A percentile compares a stretch with the other conserved stretches of the same genome.
Conservation (phyloP, 2,888 invertebrate species). For the Chymomyza procnemis region DNA sequence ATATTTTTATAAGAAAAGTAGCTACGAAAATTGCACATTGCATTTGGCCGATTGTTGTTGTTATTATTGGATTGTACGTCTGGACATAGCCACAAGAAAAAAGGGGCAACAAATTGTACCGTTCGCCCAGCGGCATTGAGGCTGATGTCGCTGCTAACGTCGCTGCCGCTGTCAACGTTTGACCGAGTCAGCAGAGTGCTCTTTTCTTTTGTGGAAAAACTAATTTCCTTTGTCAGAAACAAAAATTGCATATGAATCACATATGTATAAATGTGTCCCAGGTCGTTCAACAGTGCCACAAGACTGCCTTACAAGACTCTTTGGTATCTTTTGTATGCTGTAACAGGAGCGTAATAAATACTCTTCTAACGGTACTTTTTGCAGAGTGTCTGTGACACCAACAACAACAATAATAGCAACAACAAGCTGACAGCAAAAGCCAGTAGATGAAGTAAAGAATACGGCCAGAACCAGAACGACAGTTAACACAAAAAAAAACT, state of each 20-base stretch:
- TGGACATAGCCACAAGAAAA: constrained; percentile 30
- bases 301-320: background rate
- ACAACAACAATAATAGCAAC: constrained; percentile 25
- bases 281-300: background rate
- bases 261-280: constrained; percentile 1
- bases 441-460: constrained; percentile 16
- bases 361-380: constrained; percentile 64
- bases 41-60: background rate
- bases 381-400: constrained; percentile 26
- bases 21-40: constrained; percentile 8
- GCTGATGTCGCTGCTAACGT: background rate
- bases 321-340: constrained; percentile 53
- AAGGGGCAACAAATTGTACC: constrained; percentile 41
- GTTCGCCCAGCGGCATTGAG: background rate
- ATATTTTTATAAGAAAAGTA: constrained; percentile 48
- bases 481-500: constrained; percentile 32
- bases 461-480: constrained; percentile 23
- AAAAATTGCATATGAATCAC: constrained; percentile 59
- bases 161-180: constrained; percentile 25
- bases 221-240: constrained; percentile 51
- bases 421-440: constrained; percentile 13
- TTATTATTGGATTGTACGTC: background rate
- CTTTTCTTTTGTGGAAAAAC: constrained; percentile 39
- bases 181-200: constrained; percentile 43
- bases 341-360: constrained; percentile 71